Base-by-base conservation (phyloP, 2,113 vertebrate genomes). In the Megalops atlanticus region DNA sequence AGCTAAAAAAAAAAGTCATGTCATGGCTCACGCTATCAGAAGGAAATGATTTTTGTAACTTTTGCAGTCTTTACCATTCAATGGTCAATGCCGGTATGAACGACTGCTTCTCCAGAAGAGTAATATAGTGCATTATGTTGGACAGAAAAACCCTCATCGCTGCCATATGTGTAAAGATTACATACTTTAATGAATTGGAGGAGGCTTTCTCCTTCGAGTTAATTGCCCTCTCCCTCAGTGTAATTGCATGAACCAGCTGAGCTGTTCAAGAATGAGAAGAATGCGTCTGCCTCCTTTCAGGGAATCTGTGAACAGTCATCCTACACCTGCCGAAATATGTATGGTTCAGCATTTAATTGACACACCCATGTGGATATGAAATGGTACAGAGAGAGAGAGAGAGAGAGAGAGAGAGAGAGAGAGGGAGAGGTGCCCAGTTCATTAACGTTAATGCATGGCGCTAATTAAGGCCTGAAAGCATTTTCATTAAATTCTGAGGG, bases 401-500 rank as follows among this genome's bases (percentile, higher is more conserved):
- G 73, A 70, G 45, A 18, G 21, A n/a, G 35, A 73, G 69, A 81
- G 40, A 31, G 1, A 68, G 16, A 35, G 74, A 77, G 73, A 70
- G 45, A 18, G 21, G 21, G 18, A n/a, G 76, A 52, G 47, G 35
- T 69, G 45, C 38, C 39, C 16, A 49, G 35, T 31, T n/a, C 24
- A 35, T 45, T 79, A 47, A 54, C 78, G 58, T 40, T 47, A 77
- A 81, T 83, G 77, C 45, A 71, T 72, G 64, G 43, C 7, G 69
- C 80, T 79, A 84, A 79, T 78, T 72, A 75, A 81, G 58, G 58
- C 76, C 73, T 68, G 74, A 40, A 54, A 73, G 71, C 36, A 78
- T 81, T 47, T 74, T 75, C 36, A 36, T 74, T 84, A 75, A 49
- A 31, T 12, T 74, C 64, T 40, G 10, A 69, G 24, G 69, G 76